Base-by-base conservation (phyloP, 2,888 invertebrate genomes). In the Clistopyga incitator region DNA sequence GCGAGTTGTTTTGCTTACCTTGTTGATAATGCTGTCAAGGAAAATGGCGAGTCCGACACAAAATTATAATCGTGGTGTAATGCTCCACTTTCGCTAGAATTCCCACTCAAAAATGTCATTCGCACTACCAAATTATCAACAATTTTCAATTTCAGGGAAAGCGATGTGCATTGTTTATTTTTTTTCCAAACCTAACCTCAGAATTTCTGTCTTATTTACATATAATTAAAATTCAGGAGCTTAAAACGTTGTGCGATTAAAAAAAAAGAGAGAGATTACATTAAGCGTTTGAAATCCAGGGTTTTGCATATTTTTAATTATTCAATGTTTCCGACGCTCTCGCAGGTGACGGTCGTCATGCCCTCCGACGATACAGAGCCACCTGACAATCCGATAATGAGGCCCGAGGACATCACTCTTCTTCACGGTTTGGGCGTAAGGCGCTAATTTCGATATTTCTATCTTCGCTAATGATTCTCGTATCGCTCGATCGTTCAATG, bases 321-420 rank as follows among this genome's bases (percentile, higher is more conserved):
- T 2, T 78, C 3, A 15, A 23, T 6, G 15, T 71, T 4, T 56
- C 29, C 8, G 47, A 70, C 71, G 59, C 76, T 79, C 61, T n/a
- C 15, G 77, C 76, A 75, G 79, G 72, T 42, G 50, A 85, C 80
- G 76, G 54, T 29, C 88, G 90, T 84, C 81, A 92, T 92, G 92
- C 91, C 92, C 77, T 67, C 86, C 68, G 88, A 90, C 81, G 88
- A 88, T 87, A 86, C 85, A 67, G 90, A 91, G 81, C 65, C 87
- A 79, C 81, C 89, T 11, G 89, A 88, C 77, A 87, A 87, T 86
- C 81, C 86, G 47, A 81, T 72, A 59, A 80, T 86, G 34, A 86
- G 80, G 78, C 89, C 87, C 64, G 88, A 90, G 56, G 88, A 90
- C 38, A 90, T 90, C 78, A 81, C 88, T 45, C 87, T 90, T 38